Base-by-base conservation (phyloP, 1,140 invertebrate species). In the Rhynchophorus ferrugineus region DNA sequence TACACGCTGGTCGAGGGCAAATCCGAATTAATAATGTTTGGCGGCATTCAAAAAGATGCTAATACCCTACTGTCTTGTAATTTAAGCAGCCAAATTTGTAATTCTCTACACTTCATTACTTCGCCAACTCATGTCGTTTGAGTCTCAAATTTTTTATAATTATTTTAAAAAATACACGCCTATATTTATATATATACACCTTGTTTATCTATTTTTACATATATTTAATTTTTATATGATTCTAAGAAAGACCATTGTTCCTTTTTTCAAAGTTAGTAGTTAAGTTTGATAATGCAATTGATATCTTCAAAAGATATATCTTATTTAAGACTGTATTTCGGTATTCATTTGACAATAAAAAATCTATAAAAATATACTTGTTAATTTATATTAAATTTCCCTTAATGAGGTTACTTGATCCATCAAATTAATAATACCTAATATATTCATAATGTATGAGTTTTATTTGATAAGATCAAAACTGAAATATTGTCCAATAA, bases 11-110 rank as follows among this genome's bases (percentile, higher is more conserved):
- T 95, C 1, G 77, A 84, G 44, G 93, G 92, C 37, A 85, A 89
- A 63, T 89, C 87, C 14, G 93, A 97, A 75, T 69, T 97, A 11
- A 87, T 97, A 39, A 84, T 98, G 73, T 97, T 97, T 76, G 94
- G 92, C 11, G 93, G 93, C 44, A 87, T 95, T 49, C 80, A 86
- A 58, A 90, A 89, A 68, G 85, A 91, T 71, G 64, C 67, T 58
- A 67, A 75, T 70, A 67, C 73, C 69, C 52, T 73, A 59, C 62
- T 67, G 57, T 56, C 75, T 1, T 59, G 67, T 61, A 60, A 63
- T 64, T 19, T 69, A 60, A 44, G 61, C 64, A 64, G 67, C 65
- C 70, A 84, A 69, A 86, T 88, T 58, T 88, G 84, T 35, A 89
- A 89, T 71, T 81, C 83, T 57, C 72, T 89, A 58, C 78, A 88